Conservation (phyloP, 2,888 invertebrate species). For the Magallana nippona region DNA sequence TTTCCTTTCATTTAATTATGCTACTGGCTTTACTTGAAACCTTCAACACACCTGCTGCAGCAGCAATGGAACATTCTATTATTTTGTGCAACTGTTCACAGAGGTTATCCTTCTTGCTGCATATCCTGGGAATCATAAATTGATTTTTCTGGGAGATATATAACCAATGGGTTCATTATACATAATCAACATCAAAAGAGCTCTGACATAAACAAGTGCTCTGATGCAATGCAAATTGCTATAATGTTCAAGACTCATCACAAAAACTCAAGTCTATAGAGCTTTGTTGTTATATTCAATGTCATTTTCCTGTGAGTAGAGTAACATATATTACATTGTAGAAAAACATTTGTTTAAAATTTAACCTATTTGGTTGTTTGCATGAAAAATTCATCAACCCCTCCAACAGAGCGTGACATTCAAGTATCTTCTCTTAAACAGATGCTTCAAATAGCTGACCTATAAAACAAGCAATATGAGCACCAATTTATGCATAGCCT, state of each 20-base stretch:
- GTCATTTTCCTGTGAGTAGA: too few relatives aligned
- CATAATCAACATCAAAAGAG: slow-evolving; percentile 23
- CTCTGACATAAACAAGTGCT: neutral
- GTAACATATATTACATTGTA: too few relatives aligned
- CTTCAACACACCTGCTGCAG: neutral
- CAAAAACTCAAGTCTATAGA: too few relatives aligned
- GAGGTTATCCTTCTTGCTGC: slow-evolving; percentile 15
- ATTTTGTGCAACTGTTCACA: neutral
- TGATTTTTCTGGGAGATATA: neutral
- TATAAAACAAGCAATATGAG: neutral
- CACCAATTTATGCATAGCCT: neutral
- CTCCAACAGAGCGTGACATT: slow-evolving; percentile 3
- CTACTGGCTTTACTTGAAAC: neutral
- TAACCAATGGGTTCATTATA: neutral
- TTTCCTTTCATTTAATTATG: neutral
- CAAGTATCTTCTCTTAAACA: neutral
- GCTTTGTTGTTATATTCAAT: too few relatives aligned
- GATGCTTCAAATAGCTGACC: neutral
- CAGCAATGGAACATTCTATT: neutral
- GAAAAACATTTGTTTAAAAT: neutral
- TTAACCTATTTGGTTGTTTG: neutral
- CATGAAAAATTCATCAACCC: slow-evolving; percentile 17
- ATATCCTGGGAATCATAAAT: neutral
- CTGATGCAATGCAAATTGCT: neutral
- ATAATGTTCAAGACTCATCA: too few relatives aligned